Conservation (phyloP, 2,888 invertebrate species). For the Meganola albula region DNA sequence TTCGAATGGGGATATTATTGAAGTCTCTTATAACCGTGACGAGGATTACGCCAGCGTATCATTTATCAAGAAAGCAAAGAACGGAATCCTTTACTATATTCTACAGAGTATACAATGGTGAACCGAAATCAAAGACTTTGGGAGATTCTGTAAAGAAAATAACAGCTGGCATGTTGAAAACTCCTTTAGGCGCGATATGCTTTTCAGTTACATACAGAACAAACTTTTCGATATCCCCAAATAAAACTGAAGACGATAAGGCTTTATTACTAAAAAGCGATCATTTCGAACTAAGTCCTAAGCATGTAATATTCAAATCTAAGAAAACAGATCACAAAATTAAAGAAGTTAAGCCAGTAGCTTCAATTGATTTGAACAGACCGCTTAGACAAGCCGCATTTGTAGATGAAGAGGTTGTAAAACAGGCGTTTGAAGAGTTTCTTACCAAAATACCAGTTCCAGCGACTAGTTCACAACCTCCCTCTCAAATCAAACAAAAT, state of each 20-base stretch:
- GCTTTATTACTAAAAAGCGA: slow-evolving; percentile 93
- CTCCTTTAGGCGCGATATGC: slow-evolving; percentile 90
- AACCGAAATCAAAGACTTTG: slow-evolving; percentile 84
- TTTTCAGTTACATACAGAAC: slow-evolving; percentile 92
- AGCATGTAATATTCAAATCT: slow-evolving; percentile 77
- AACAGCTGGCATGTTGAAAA: slow-evolving; percentile 91
- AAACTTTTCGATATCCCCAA: slow-evolving; percentile 94
- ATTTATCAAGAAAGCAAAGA: slow-evolving; percentile 91
- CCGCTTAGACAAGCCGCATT: slow-evolving; percentile 87
- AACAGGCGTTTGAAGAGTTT: slow-evolving; percentile 55
- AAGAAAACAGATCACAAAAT: slow-evolving; percentile 74
- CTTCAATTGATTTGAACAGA: slow-evolving; percentile 81
- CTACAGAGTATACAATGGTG: slow-evolving; percentile 90
- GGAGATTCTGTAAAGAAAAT: slow-evolving; percentile 90
- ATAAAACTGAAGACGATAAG: slow-evolving; percentile 82
- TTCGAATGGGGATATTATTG: slow-evolving; percentile 93
- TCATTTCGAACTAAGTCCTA: slow-evolving; percentile 89
- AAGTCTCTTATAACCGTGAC: slow-evolving; percentile 94
- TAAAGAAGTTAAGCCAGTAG: slow-evolving; percentile 41
- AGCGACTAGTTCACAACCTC: slow-evolving; percentile 51
- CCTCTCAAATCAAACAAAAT: slow-evolving; percentile 27
- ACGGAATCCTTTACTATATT: slow-evolving; percentile 94
- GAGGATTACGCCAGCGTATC: slow-evolving; percentile 95
- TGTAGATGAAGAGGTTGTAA: slow-evolving; percentile 74
- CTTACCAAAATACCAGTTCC: slow-evolving; percentile 56